These are phyloP conservation scores for Paragorgia papillata DNA, from an alignment of 92 coral and sea anemone genomes.

Conservation along the genomic window DNA sequence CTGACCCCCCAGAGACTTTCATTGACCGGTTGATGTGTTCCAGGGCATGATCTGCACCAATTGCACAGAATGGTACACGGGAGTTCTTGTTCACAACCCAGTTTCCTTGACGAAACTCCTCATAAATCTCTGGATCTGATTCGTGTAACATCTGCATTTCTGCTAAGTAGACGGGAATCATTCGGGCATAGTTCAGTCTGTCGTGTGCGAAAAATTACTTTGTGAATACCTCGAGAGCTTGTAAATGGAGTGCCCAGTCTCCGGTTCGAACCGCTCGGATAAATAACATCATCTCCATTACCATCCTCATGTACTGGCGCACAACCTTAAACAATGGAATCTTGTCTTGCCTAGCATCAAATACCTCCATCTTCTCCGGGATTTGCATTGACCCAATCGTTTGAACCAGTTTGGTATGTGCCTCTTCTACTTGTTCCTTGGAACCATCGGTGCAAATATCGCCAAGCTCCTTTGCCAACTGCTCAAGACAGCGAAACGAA, in stretches of 20 bases:
- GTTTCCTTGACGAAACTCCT: constrained; percentile 58
- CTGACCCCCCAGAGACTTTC: constrained; percentile 65
- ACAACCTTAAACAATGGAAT: constrained; percentile 57
- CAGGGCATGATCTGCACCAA: constrained; percentile 57
- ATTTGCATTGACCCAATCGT: constrained; percentile 15
- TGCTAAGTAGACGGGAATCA: constrained; percentile 59
- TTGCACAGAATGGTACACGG: constrained; percentile 49
- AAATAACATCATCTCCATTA: constrained; percentile 58
- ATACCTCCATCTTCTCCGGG: constrained; percentile 56
- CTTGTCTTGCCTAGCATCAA: constrained; percentile 51
- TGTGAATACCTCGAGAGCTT: constrained; percentile 54
- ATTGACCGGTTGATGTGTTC: constrained; percentile 66
- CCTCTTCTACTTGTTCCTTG: constrained; percentile 27
- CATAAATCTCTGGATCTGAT: constrained; percentile 58
- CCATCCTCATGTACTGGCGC: constrained; percentile 64
- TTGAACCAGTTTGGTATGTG: constrained; percentile 19
- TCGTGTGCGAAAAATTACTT: constrained; percentile 71
- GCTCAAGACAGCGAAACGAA: not conserved
- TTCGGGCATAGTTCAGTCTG: constrained; percentile 53
- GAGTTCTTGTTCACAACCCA: constrained; percentile 65
- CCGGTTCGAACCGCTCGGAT: constrained; percentile 58
- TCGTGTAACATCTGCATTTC: constrained; percentile 51
- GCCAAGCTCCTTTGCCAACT: constrained; percentile 13
- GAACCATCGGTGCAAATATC: constrained; percentile 37
- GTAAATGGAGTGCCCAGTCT: constrained; percentile 68